These are phyloP conservation scores for Batillaria attramentaria DNA, from an alignment of 1,140 invertebrate genomes.

Conservation along the genomic window DNA sequence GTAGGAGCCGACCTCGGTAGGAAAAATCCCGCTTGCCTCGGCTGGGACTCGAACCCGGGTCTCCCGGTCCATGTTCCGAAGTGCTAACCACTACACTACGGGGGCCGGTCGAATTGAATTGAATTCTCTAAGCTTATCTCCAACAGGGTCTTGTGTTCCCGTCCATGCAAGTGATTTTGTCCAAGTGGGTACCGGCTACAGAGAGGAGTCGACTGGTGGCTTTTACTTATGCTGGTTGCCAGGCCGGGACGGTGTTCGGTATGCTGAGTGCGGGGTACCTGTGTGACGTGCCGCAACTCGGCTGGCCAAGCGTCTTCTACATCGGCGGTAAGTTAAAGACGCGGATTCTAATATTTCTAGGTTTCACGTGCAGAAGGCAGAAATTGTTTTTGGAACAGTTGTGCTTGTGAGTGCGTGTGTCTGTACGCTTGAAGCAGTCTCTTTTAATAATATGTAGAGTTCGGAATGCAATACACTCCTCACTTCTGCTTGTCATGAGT, in stretches of 20 bases:
- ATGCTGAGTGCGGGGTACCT: slow-evolving; percentile 65
- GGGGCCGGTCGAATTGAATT: too few relatives aligned
- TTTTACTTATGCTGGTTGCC: slow-evolving; percentile 56
- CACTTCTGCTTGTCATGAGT: too few relatives aligned
- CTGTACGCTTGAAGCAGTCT: too few relatives aligned
- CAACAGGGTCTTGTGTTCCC: slow-evolving; percentile 88
- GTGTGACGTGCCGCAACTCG: slow-evolving; percentile 70
- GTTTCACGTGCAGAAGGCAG: too few relatives aligned
- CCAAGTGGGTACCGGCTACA: slow-evolving; percentile 85
- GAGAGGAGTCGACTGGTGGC: slow-evolving; percentile 76
- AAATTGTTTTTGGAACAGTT: too few relatives aligned
- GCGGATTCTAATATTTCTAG: neutral
- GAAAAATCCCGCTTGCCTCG: neutral
- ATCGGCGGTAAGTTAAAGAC: slow-evolving; percentile 79
- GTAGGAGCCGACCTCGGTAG: neutral
- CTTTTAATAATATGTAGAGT: too few relatives aligned
- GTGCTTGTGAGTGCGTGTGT: too few relatives aligned
- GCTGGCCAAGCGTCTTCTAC: slow-evolving; percentile 91
- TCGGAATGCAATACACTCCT: too few relatives aligned
- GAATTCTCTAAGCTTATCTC: neutral
- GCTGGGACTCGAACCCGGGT: neutral
- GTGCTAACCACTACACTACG: neutral
- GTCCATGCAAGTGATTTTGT: slow-evolving; percentile 88
- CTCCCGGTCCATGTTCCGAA: neutral
- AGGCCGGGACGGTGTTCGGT: slow-evolving; percentile 63